Percentiles rank a stretch among this genome's conserved stretches.
Evolutionary conservation across 2,888 invertebrate species (phyloP).

Genomic region (Frankliniella fusca): DNA sequence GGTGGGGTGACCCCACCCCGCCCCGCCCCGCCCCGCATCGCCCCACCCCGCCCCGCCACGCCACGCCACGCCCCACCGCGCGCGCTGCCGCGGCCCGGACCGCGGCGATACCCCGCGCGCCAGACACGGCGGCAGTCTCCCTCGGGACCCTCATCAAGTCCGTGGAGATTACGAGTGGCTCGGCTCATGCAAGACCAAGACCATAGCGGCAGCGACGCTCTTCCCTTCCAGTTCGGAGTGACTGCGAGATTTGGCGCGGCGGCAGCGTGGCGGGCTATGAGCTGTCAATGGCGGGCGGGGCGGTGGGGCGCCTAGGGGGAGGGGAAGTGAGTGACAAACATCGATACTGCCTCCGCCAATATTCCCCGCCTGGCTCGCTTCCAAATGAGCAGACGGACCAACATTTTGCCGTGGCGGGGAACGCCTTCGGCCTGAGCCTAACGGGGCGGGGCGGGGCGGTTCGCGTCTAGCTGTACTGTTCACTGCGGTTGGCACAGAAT

Average conservation of each 20-base stretch:
- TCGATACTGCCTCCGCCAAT: neutral
- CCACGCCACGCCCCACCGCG: no score
- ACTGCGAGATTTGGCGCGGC: no score
- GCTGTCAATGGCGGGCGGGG: no score
- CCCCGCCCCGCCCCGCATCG: no score
- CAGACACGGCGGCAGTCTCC: neutral
- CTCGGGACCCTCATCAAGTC: no score
- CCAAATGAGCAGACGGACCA: constrained; percentile 18
- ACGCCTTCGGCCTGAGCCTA: neutral
- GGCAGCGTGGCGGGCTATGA: no score
- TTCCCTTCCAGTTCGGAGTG: no score
- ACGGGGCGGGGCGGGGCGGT: neutral
- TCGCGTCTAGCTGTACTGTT: neutral
- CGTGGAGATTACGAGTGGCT: no score
- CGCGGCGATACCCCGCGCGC: neutral
- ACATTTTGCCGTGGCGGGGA: constrained; percentile 5
- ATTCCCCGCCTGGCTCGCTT: neutral
- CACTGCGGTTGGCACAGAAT: constrained; percentile 9
- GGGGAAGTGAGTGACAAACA: neutral
- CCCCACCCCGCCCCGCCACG: no score
- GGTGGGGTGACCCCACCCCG: neutral
- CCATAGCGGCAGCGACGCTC: no score
- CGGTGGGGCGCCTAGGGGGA: no score
- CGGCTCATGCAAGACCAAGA: no score
- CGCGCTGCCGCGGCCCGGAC: neutral